phyloP scores from a whole-genome alignment of 2,888 invertebrate species.

The Leptinotarsa peninsularis region DNA sequence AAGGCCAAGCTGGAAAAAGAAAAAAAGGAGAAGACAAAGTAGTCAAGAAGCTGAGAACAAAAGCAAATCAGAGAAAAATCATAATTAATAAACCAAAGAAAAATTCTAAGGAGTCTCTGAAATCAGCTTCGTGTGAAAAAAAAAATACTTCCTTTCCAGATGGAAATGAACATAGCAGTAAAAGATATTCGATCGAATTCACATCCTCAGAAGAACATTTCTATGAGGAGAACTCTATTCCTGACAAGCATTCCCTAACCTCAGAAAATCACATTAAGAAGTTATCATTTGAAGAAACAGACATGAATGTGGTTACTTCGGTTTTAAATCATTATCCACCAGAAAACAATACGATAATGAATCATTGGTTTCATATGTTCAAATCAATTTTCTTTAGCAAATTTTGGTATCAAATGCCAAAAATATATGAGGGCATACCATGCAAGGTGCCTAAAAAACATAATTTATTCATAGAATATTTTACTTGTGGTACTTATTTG shows the following conservation, averaged over 20 bases:
- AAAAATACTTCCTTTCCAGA: background rate
- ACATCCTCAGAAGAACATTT: slow-evolving; percentile 2
- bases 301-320: background rate
- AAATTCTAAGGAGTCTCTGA: background rate
- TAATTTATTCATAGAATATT: background rate
- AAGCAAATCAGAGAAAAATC: background rate
- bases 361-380: background rate
- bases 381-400: background rate
- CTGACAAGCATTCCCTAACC: background rate
- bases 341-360: background rate
- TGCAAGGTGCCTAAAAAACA: background rate
- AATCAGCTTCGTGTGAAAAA: background rate
- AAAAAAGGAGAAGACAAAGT: background rate
- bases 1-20: too few relatives aligned
- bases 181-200: background rate
- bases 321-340: background rate
- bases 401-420: slow-evolving; percentile 1
- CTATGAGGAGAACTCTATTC: background rate
- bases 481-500: background rate
- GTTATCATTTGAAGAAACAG: background rate
- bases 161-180: background rate
- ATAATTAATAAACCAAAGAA: background rate
- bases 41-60: background rate
- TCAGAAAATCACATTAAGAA: background rate
- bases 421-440: slow-evolving; percentile 4